phyloP scores from a whole-genome alignment of 2,113 vertebrate species.

The Vanacampus margaritifer region DNA sequence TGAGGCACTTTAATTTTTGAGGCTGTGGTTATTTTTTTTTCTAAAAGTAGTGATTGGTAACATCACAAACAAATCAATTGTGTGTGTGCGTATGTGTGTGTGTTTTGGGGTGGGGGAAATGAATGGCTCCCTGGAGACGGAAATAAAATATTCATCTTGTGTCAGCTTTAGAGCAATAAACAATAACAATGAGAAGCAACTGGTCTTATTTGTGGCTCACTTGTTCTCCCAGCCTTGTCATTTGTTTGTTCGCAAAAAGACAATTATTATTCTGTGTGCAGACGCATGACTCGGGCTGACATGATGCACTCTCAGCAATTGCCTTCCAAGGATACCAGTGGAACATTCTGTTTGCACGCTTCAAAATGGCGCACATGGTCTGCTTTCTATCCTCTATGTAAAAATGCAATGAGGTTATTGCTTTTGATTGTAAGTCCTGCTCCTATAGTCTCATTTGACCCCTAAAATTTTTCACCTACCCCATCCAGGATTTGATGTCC shows the following conservation, averaged over 20 bases:
- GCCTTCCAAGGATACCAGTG: neutral
- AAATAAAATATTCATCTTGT: constrained; percentile 25
- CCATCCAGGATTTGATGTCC: too few species aligned
- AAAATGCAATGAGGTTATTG: neutral
- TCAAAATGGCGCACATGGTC: constrained; percentile 1
- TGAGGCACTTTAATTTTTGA: constrained; percentile 8
- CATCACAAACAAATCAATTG: constrained; percentile 3
- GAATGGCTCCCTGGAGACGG: constrained; percentile 7
- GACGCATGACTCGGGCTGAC: neutral
- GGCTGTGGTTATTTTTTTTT: neutral
- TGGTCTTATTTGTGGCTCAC: constrained; percentile 10
- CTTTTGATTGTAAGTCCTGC: neutral
- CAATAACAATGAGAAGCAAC: constrained; percentile 12
- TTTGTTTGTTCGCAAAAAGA: constrained; percentile 23
- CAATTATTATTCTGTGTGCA: constrained; percentile 14
- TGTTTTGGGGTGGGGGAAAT: constrained; percentile 2
- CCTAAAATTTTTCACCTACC: too few species aligned
- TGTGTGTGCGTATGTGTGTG: neutral
- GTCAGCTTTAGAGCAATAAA: constrained; percentile 23
- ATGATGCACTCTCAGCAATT: neutral
- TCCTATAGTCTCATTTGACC: neutral
- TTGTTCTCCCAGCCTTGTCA: constrained; percentile 20
- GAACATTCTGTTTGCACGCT: constrained; percentile 3
- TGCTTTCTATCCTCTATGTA: neutral
- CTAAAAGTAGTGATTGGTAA: constrained; percentile 15